Evolutionary conservation across 2,888 invertebrate genomes (phyloP).

Genomic region (Schizaphis graminum): DNA sequence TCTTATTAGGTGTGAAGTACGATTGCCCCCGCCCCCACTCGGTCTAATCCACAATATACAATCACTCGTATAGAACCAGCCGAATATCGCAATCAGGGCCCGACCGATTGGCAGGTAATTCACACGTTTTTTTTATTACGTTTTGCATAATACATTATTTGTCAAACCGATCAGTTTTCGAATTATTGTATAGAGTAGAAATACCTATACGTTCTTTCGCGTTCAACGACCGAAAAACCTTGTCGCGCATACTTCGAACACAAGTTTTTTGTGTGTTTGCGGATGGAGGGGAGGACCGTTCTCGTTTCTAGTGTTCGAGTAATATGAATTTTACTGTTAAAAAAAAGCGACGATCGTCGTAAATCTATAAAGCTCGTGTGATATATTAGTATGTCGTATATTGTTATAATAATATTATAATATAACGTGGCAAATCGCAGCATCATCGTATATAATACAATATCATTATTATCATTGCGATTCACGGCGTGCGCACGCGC

Average conservation of each 20-base stretch:
- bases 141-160: not conserved
- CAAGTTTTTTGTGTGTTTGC: no score
- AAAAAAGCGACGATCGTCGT: not conserved
- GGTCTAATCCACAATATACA: not conserved
- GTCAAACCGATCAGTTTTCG: not conserved
- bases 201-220: not conserved
- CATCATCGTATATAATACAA: not conserved
- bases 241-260: not conserved
- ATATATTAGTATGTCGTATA: not conserved
- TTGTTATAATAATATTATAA: not conserved
- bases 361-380: not conserved
- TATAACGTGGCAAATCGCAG: not conserved
- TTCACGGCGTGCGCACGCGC: not conserved
- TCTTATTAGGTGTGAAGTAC: not conserved
- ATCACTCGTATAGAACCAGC: not conserved
- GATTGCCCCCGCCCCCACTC: not conserved
- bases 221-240: not conserved
- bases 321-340: not conserved
- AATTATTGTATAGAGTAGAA: not conserved
- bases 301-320: not conserved
- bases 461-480: not conserved
- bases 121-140: not conserved
- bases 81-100: slow-evolving; percentile 3
- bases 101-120: not conserved
- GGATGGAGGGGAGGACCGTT: not conserved